Evolutionary conservation across 2,888 invertebrate species (phyloP).

Genomic region (Seira musarum): DNA sequence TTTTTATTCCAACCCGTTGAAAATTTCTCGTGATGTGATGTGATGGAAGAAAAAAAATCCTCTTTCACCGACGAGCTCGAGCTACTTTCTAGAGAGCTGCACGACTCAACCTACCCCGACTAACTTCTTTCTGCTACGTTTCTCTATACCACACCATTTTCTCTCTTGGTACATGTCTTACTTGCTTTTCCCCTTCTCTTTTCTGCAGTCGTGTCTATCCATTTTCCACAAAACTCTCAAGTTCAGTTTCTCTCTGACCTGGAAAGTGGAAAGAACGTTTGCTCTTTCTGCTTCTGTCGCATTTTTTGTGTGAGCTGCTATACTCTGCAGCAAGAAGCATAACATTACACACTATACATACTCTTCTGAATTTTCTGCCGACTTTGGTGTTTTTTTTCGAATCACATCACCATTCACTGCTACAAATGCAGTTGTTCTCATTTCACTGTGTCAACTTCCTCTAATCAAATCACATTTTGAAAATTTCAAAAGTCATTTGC

Average conservation of each 20-base stretch:
- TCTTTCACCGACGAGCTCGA: conserved; percentile 38
- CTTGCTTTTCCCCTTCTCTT: conserved; percentile 15
- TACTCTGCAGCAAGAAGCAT: no score
- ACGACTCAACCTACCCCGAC: background rate
- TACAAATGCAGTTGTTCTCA: background rate
- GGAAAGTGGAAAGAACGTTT: conserved; percentile 56
- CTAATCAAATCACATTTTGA: background rate
- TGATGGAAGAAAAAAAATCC: conserved; percentile 30
- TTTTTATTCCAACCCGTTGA: background rate
- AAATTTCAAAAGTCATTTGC: background rate
- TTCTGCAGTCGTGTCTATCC: conserved; percentile 38
- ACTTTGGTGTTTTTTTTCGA: background rate
- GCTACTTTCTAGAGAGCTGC: background rate
- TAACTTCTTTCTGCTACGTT: background rate
- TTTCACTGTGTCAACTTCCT: conserved; percentile 4
- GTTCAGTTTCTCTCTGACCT: conserved; percentile 60
- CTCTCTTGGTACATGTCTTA: background rate
- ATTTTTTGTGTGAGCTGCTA: background rate
- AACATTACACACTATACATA: no score
- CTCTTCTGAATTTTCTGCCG: background rate
- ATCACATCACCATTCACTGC: background rate
- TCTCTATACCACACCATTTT: background rate
- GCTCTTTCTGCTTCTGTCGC: background rate
- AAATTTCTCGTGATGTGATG: conserved; percentile 21
- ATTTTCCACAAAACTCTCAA: conserved; percentile 51